Evolutionary conservation across 1,140 invertebrate species (phyloP).

Genomic region (Calliphora vicina): DNA sequence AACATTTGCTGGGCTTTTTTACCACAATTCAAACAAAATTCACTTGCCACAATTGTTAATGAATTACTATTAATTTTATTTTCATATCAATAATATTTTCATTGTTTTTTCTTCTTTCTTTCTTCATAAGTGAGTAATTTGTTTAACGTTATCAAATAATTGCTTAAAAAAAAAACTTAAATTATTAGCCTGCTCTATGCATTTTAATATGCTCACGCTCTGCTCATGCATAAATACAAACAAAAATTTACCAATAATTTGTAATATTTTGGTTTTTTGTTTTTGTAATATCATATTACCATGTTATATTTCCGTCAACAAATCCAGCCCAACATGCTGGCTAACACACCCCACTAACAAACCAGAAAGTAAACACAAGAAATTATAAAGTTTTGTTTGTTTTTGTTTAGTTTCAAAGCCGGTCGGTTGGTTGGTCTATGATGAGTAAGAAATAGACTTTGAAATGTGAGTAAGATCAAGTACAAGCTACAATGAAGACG

Average conservation of each 20-base stretch:
- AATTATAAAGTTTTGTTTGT: neutral
- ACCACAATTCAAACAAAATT: too few relatives aligned
- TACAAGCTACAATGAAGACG: neutral
- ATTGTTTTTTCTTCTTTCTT: too few relatives aligned
- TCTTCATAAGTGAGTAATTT: too few relatives aligned
- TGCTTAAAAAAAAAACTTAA: neutral
- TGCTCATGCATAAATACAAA: neutral
- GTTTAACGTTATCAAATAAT: neutral
- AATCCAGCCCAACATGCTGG: neutral
- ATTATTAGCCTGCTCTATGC: neutral
- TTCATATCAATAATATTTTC: too few relatives aligned
- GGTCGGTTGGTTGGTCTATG: neutral
- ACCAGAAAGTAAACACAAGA: neutral
- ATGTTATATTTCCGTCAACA: slow-evolving; percentile 1
- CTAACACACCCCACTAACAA: neutral
- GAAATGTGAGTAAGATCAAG: neutral
- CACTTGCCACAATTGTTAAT: too few relatives aligned
- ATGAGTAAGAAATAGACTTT: neutral
- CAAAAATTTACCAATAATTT: neutral
- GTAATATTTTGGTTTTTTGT: neutral
- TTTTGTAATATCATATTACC: slow-evolving; percentile 1
- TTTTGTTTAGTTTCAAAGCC: neutral
- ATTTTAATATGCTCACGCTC: neutral
- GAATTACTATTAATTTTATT: too few relatives aligned
- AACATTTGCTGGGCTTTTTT: too few relatives aligned